Conservation (phyloP, 2,797 vertebrate genomes). For the Protosalanx chinensis region DNA sequence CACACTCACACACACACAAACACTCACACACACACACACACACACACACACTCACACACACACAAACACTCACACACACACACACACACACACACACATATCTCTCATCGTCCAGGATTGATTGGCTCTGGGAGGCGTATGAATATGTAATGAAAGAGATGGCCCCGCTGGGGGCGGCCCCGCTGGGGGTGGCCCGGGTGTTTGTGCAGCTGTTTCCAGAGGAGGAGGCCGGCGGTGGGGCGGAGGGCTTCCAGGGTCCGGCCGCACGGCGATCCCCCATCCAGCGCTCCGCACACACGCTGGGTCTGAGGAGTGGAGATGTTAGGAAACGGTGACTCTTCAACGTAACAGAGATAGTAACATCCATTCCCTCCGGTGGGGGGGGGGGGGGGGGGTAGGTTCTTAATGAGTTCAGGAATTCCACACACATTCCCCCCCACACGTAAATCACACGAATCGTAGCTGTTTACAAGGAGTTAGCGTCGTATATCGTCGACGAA, state of each 20-base stretch:
- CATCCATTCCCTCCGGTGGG: too few relatives aligned
- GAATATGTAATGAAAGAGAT: constrained; percentile 1
- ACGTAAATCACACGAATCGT: too few relatives aligned
- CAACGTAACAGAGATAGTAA: too few relatives aligned
- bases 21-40: not conserved
- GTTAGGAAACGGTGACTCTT: too few relatives aligned
- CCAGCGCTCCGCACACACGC: not conserved
- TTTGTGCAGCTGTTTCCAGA: not conserved
- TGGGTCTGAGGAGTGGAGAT: too few relatives aligned
- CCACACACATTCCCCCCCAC: too few relatives aligned
- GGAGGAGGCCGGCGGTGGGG: not conserved
- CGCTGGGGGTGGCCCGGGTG: not conserved
- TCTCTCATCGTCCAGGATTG: not conserved
- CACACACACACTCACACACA: constrained; percentile 8
- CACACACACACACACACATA: not conserved
- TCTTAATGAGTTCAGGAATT: too few relatives aligned
- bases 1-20: not conserved
- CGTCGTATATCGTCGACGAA: too few relatives aligned
- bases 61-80: constrained; percentile 2
- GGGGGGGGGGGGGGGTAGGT: too few relatives aligned
- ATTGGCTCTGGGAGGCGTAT: not conserved
- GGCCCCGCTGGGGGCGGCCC: not conserved
- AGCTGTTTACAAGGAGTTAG: too few relatives aligned
- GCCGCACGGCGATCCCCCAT: not conserved
- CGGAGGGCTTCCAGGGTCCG: not conserved